Evolutionary conservation across 2,888 invertebrate species (phyloP), one percentile per base, ranked within the genome.

Genomic region (Harmothoe impar): DNA sequence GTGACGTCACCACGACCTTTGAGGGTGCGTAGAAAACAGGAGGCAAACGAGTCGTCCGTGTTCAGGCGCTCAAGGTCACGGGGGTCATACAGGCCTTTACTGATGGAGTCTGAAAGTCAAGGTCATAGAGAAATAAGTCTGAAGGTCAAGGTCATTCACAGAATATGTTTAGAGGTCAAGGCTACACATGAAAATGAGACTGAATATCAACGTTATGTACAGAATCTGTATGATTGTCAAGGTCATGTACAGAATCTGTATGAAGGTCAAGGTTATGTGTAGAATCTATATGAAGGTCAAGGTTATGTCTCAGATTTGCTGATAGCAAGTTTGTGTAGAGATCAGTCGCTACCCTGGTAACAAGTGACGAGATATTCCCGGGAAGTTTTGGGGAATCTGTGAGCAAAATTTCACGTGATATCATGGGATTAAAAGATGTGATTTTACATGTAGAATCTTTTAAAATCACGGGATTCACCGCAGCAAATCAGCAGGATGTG

Each of bases 1-100:
- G 97, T 97, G 43, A 81, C 81, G 86, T 92, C 91, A 51, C 92
- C 92, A 20, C 81, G 54, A 3, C 92, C 29, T 92, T 90, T 91
- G 51, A 92, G 90, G 23, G 91, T 92, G n/a, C 97, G 96, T 15
- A 98, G 95, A 93, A 98, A 97, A 91, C 98, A 93, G 31, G 93
- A 91, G 12, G 94, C 94, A 92, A 94, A 95, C 12, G 92, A 91
- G 91, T 95, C 95, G 92, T 95, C 94, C 25, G 91, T 92, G 31
- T 92, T 92, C n/a, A 96, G 92, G 52, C 93, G 92, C 3, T 94
- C 93, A 56, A 95, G 89, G 93, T 96, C 96, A 62, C 94, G 89
- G 17, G 94, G 93, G 93, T 95, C 95, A 93, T 95, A 96, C n/a
- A 93, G 72, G 81, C 94, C 94, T 90, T 92, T 93, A 20, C 91